phyloP scores from a whole-genome alignment of 2,888 invertebrate species.

The Cancer borealis region DNA sequence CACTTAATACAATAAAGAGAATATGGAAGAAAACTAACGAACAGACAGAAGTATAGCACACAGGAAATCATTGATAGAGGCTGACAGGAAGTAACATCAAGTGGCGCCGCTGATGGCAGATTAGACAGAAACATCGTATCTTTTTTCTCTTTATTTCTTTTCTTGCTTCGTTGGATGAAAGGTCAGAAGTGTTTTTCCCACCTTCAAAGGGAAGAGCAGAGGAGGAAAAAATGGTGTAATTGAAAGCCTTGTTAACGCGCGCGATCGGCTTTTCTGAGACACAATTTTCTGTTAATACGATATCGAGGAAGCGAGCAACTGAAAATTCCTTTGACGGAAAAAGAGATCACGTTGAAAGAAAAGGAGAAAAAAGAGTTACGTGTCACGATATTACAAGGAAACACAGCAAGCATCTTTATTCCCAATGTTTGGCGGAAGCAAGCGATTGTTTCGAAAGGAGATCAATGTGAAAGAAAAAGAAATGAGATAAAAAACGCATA shows the following conservation, averaged over 20 bases:
- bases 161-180: neutral
- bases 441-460: neutral
- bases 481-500: neutral
- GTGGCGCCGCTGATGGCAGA: neutral
- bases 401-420: neutral
- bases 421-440: neutral
- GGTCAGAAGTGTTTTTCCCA: neutral
- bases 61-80: neutral
- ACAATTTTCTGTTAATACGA: neutral
- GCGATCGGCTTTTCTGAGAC: neutral
- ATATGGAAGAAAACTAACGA: neutral
- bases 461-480: neutral
- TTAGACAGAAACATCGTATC: neutral
- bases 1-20: neutral
- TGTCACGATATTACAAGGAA: neutral
- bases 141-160: neutral
- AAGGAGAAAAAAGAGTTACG: neutral
- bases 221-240: neutral
- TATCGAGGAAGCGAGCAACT: neutral
- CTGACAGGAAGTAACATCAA: neutral
- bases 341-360: neutral
- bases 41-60: neutral
- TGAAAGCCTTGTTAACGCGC: neutral
- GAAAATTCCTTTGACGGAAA: neutral
- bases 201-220: neutral